Conservation (phyloP, 1,140 invertebrate species). For the Dryas iulia region DNA sequence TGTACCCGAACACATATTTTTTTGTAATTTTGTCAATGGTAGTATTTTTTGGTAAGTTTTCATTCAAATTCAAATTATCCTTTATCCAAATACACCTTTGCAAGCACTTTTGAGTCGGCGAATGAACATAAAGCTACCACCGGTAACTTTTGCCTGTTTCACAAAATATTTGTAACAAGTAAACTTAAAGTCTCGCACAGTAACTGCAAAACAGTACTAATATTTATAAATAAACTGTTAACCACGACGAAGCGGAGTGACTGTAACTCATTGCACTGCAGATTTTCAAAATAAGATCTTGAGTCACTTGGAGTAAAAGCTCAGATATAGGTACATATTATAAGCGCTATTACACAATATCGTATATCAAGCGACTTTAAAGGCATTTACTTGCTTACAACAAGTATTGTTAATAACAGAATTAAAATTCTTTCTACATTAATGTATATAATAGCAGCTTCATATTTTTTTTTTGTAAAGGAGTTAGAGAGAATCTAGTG, state of each 20-base stretch:
- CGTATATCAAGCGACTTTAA: conserved; percentile 6
- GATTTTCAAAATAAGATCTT: conserved; percentile 28
- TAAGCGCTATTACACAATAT: conserved; percentile 18
- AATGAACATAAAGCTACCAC: neutral
- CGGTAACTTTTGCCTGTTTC: neutral
- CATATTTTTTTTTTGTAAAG: too few species aligned
- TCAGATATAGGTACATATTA: neutral
- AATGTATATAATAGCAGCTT: too few species aligned
- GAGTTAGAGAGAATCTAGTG: too few species aligned
- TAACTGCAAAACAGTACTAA: neutral
- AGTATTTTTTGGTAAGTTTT: too few species aligned
- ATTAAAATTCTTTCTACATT: too few species aligned
- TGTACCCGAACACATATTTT: too few species aligned
- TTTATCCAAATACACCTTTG: too few species aligned
- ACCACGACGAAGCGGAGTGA: neutral
- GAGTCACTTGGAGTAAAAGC: conserved; percentile 24
- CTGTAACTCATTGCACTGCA: neutral
- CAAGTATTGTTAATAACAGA: too few species aligned
- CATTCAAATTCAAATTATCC: too few species aligned
- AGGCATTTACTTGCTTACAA: conserved; percentile 6
- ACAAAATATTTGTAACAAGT: neutral
- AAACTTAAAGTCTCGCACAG: neutral
- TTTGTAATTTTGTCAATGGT: too few species aligned
- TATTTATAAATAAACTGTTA: neutral
- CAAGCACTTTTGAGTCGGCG: neutral